Percentiles rank a stretch among this genome's conserved stretches.
phyloP scores from a whole-genome alignment of 2,113 vertebrate species.

The Oreochromis tanganicae region DNA sequence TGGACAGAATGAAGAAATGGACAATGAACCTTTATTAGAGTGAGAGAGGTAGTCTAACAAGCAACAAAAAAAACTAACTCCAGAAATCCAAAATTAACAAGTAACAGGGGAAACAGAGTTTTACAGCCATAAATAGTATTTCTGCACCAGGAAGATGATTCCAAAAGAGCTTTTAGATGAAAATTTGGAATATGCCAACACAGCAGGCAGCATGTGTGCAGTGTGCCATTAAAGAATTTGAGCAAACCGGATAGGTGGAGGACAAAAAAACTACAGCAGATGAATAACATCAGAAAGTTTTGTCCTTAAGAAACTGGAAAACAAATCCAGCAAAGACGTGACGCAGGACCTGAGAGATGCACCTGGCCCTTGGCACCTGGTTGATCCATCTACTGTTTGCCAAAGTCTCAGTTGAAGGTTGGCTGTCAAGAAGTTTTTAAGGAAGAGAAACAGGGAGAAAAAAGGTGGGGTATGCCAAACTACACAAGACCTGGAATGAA shows the following conservation, averaged over 20 bases:
- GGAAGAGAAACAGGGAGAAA: neutral
- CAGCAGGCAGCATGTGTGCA: neutral
- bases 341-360: fast-evolving
- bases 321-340: neutral
- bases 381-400: neutral
- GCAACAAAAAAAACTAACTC: neutral
- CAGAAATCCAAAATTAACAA: neutral
- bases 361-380: neutral
- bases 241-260: neutral
- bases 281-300: fast-evolving
- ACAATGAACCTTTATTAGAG: neutral
- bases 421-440: neutral
- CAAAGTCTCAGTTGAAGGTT: neutral
- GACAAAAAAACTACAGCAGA: neutral
- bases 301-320: fast-evolving
- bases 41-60: neutral
- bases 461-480: fast-evolving
- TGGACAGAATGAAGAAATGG: fast-evolving
- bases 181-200: neutral
- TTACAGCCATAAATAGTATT: fast-evolving
- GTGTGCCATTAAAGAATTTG: fast-evolving
- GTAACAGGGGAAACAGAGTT: neutral
- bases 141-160: neutral
- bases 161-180: neutral
- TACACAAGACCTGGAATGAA: neutral